Evolutionary conservation across 2,113 vertebrate genomes (phyloP).

Genomic region (Corydoras sp.): DNA sequence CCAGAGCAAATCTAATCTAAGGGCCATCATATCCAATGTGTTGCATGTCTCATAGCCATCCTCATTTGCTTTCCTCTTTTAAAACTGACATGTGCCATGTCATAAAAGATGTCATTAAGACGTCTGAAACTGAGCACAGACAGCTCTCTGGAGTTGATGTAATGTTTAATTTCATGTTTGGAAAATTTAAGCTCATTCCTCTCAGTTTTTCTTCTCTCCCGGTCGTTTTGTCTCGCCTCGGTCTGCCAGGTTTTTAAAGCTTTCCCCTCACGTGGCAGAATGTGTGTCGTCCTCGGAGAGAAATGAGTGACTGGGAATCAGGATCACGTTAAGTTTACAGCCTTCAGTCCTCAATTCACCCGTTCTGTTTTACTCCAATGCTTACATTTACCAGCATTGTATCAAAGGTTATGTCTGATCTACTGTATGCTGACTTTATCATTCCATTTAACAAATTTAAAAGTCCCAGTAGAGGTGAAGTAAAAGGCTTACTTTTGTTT

Average conservation of each 20-base stretch:
- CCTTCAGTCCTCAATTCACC: neutral
- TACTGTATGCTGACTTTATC: neutral
- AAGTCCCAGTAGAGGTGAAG: neutral
- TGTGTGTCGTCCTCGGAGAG: slow-evolving; percentile 5
- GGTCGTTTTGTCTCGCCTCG: neutral
- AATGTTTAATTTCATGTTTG: slow-evolving; percentile 24
- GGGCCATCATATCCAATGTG: too few species aligned
- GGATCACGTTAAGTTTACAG: slow-evolving; percentile 9
- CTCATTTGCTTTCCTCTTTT: neutral
- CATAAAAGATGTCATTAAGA: too few species aligned
- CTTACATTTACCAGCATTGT: slow-evolving; percentile 4
- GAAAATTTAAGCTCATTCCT: slow-evolving; percentile 35
- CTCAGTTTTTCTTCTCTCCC: neutral
- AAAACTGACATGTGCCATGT: too few species aligned
- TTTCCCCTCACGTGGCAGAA: slow-evolving; percentile 1
- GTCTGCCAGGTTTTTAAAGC: slow-evolving; percentile 9
- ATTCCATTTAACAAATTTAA: neutral
- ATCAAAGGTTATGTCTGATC: neutral
- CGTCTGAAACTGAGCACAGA: too few species aligned
- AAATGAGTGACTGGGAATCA: slow-evolving; percentile 31
- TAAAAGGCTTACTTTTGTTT: neutral
- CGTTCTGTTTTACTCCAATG: neutral
- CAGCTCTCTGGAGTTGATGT: neutral
- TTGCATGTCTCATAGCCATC: too few species aligned
- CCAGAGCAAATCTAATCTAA: too few species aligned